These are phyloP conservation scores for Cephus pygmeus DNA, from an alignment of 2,888 invertebrate species.

Conservation along the genomic window DNA sequence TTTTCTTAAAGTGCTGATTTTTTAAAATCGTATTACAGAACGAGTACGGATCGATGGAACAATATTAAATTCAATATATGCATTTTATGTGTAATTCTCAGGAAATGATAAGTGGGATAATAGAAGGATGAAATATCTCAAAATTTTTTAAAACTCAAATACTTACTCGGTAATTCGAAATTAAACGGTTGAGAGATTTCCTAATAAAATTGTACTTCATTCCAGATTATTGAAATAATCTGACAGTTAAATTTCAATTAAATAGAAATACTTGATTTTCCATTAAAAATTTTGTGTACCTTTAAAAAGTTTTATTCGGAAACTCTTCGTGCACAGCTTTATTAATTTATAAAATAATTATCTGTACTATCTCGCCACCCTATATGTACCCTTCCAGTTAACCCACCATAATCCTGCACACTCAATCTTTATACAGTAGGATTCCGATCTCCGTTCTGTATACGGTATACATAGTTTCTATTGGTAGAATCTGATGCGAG, in stretches of 20 bases:
- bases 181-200: neutral
- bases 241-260: neutral
- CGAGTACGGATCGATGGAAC: no score
- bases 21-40: no score
- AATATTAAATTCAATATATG: no score
- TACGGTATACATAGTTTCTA: neutral
- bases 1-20: no score
- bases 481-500: neutral
- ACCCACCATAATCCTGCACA: neutral
- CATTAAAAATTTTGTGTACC: neutral
- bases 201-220: neutral
- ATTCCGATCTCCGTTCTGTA: neutral
- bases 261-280: neutral
- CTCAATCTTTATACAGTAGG: neutral
- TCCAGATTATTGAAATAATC: neutral
- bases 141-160: neutral
- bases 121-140: neutral
- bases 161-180: neutral
- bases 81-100: no score
- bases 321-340: neutral
- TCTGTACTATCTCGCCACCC: neutral
- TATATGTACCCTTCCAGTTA: neutral
- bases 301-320: neutral
- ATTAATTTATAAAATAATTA: neutral
- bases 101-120: neutral